Base-by-base conservation (phyloP, 2,888 invertebrate genomes). In the Antheraea yamamai region DNA sequence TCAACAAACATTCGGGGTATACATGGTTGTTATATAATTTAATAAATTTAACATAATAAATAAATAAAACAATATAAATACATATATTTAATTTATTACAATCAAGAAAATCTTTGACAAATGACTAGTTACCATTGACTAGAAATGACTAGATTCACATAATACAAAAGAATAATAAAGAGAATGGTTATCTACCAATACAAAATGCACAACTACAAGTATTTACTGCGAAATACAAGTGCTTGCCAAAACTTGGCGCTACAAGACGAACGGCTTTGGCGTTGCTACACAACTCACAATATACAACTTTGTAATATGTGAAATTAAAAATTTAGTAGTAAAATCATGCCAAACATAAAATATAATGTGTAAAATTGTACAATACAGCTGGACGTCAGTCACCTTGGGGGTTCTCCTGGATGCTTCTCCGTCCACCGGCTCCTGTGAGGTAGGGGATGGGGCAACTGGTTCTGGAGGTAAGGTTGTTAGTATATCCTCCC, bases 301-400 rank as follows among this genome's bases (percentile, higher is more conserved):
- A 93, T 88, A 92, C 81, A 92, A 85, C 87, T 85, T 91, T 81
- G 88, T 89, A 90, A 93, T 85, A 83, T 91, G 91, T 92, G 92
- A 91, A 89, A 93, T 91, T 89, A 94, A 90, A 81, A 92, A 89
- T 90, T 92, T 92, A 87, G 93, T 94, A 88, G 92, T 88, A 88
- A 92, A 91, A 91, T 94, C 95, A 95, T 95, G 95, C 95, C 94
- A 95, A 94, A 94, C 94, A 91, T 91, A 92, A 91, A 94, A 83
- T 85, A 93, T 87, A 89, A 91, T 91, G 88, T 90, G 88, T 89
- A 93, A 92, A 91, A 91, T 91, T 89, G 90, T 94, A 95, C 94
- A 92, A 92, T 94, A 95, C 93, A 94, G 92, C 89, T 92, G 93
- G 88, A 84, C 85, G 88, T 92, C 92, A 93, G 89, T 95, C 95